These are phyloP conservation scores for Drosophila vallismaia DNA, from an alignment of 2,888 invertebrate species.

Conservation along the genomic window DNA sequence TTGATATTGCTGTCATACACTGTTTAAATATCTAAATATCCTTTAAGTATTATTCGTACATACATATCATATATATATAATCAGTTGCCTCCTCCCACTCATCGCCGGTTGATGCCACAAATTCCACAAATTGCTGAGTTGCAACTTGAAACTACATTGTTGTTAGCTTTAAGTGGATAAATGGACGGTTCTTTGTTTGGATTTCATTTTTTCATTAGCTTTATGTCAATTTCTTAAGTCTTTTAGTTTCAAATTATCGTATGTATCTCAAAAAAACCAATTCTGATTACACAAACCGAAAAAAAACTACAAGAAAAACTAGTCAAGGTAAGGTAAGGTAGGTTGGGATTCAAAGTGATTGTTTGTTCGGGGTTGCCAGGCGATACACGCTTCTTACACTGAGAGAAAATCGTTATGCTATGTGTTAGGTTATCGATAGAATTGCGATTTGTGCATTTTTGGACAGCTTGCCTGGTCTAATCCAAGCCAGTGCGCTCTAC, in stretches of 20 bases:
- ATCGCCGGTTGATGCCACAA: conserved; percentile 7
- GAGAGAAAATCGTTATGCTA: conserved; percentile 23
- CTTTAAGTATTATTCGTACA: conserved; percentile 30
- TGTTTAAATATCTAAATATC: conserved; percentile 40
- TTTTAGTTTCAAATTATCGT: conserved; percentile 69
- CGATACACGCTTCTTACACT: conserved; percentile 17
- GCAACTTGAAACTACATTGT: conserved; percentile 44
- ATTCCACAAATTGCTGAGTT: conserved; percentile 65
- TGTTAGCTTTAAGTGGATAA: conserved; percentile 61
- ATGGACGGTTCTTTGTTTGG: conserved; percentile 68
- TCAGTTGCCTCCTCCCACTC: conserved; percentile 35
- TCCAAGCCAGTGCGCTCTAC: conserved; percentile 16
- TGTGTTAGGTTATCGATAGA: conserved; percentile 6
- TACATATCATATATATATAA: conserved; percentile 34
- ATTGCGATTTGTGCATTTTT: conserved; percentile 55
- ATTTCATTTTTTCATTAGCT: conserved; percentile 39
- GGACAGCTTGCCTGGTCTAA: conserved; percentile 49
- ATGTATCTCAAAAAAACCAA: conserved; percentile 32
- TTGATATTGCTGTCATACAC: conserved; percentile 55
- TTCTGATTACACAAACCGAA: conserved; percentile 18
- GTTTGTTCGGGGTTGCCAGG: conserved; percentile 32
- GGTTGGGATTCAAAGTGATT: conserved; percentile 36
- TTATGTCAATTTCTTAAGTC: conserved; percentile 63
- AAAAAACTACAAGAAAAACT: conserved; percentile 27
- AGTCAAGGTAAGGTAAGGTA: conserved; percentile 17